These are phyloP conservation scores for Pteronotus mesoamericanus DNA, from an alignment of 2,797 vertebrate genomes.

Conservation along the genomic window DNA sequence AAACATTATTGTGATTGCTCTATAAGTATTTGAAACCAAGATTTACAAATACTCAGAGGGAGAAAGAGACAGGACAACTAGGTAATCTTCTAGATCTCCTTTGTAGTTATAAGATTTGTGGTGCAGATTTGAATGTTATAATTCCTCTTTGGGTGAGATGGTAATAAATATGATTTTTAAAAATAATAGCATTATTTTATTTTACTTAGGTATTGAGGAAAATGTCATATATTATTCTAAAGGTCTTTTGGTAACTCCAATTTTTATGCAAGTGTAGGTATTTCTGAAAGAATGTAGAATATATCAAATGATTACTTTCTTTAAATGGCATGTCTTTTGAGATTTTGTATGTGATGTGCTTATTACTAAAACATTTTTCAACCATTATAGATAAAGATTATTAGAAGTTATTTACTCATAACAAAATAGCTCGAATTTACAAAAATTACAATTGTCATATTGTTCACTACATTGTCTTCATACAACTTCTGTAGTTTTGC, in stretches of 20 bases:
- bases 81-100: neutral
- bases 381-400: neutral
- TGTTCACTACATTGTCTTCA: neutral
- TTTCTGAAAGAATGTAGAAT: slow-evolving; percentile 20
- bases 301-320: neutral
- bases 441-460: neutral
- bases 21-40: neutral
- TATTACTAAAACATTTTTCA: slow-evolving; percentile 26
- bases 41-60: neutral
- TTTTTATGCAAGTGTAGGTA: slow-evolving; percentile 33
- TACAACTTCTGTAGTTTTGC: neutral
- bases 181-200: neutral
- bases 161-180: neutral
- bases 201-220: neutral
- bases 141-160: slow-evolving; percentile 1
- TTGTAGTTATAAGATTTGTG: neutral
- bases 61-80: neutral
- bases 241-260: neutral
- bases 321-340: neutral
- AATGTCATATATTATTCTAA: slow-evolving; percentile 5
- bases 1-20: neutral
- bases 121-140: neutral
- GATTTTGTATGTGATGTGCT: neutral
- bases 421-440: neutral
- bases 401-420: slow-evolving; percentile 34